Base-by-base conservation (phyloP, 2,797 vertebrate genomes). In the Xenopus petersii region DNA sequence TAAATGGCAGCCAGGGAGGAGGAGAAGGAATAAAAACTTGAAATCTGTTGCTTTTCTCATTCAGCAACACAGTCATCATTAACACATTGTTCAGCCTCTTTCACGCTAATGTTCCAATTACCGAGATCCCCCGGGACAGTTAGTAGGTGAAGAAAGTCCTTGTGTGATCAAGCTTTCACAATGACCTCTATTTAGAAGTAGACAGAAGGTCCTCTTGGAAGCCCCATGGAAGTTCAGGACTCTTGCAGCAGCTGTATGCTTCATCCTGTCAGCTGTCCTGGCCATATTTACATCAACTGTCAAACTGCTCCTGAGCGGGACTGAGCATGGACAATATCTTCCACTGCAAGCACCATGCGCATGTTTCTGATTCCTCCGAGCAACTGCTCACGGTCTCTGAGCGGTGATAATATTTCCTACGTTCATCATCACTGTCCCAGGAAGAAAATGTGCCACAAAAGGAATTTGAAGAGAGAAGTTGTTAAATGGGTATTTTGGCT, bases 211-310 rank as follows among this genome's bases (percentile, higher is more conserved):
- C 1, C 51, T 59, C 71, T 26, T 69, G 75, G 71, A 66, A 47
- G 24, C 60, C 49, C 48, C 11, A 59, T 6, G 15, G 24, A 42
- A 75, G 51, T 21, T 24, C 67, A 33, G 42, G 2, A 0, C 13
- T 68, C 67, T 77, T 54, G 46, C 69, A 81, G 58, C 73, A 87
- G 77, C 74, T 87, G 71, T 81, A 67, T 65, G 64, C 73, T 0
- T 0, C 82, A 84, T 88, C 83, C 82, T 86, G 82, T 75, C 84
- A 84, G 83, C 73, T 84, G 76, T 82, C 83, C 66, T 47, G 68
- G 61, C 17, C 71, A 82, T 80, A 63, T 80, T 70, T 86, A 79
- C 81, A 85, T 84, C 80, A 83, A 80, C 80, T 84, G 74, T 80
- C 81, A 68, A 33, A 4, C 61, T 77, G 13, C 26, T 21, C 15